Evolutionary conservation across 2,113 vertebrate species (phyloP).

Genomic region (Danio rerio): DNA sequence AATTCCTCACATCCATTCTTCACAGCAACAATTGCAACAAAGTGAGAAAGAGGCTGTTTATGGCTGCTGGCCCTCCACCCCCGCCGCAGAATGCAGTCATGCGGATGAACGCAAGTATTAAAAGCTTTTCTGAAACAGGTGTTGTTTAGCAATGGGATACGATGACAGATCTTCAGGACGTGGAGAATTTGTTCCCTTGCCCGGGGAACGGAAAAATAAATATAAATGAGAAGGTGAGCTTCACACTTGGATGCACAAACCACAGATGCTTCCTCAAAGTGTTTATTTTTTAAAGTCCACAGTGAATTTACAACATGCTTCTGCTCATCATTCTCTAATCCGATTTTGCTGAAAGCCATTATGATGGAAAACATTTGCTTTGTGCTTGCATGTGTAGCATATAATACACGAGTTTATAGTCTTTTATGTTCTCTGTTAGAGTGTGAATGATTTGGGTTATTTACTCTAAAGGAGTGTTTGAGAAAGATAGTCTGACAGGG

Average conservation of each 20-base stretch:
- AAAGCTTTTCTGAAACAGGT: slow-evolving; percentile 70
- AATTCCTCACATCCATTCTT: slow-evolving; percentile 60
- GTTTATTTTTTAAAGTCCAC: not conserved
- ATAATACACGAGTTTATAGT: slow-evolving; percentile 27
- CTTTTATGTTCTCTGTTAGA: not conserved
- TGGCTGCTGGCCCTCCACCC: slow-evolving; percentile 62
- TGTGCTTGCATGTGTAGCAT: not conserved
- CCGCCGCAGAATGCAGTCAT: slow-evolving; percentile 58
- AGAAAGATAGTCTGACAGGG: slow-evolving; percentile 29
- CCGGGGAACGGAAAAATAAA: slow-evolving; percentile 28
- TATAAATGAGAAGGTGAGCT: slow-evolving; percentile 17
- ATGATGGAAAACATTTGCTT: slow-evolving; percentile 3
- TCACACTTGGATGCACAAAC: slow-evolving; percentile 6
- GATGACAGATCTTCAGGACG: slow-evolving; percentile 50
- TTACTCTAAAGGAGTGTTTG: slow-evolving; percentile 7
- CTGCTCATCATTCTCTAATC: not conserved
- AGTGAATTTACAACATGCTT: slow-evolving; percentile 18
- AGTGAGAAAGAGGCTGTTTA: slow-evolving; percentile 48
- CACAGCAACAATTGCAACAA: slow-evolving; percentile 61
- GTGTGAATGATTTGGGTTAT: slow-evolving; percentile 16
- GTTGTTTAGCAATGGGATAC: slow-evolving; percentile 50
- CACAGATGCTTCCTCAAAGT: not conserved
- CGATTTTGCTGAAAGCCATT: not conserved
- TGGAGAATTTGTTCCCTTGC: slow-evolving; percentile 38
- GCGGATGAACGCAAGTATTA: slow-evolving; percentile 60